Evolutionary conservation across 2,113 vertebrate genomes (phyloP), one percentile per base, ranked within the genome.

Genomic region (Xenopus laevis): DNA sequence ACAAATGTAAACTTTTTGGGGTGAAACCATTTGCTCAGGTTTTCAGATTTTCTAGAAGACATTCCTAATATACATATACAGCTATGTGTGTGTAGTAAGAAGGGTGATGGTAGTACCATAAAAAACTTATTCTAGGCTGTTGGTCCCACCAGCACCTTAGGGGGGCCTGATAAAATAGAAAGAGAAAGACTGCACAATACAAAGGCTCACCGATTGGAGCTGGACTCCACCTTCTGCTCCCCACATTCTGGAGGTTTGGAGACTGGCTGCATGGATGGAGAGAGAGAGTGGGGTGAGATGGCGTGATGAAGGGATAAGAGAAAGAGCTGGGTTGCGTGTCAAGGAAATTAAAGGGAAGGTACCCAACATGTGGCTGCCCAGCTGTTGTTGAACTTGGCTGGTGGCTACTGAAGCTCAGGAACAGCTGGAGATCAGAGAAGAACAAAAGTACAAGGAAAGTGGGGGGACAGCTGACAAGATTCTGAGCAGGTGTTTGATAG

Each of bases 161-260:
- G 33, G 33, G 8, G 33, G 33, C 33, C 33, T 40, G 33, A 40
- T 40, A 40, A 40, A 4, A 9, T 4, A 6, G 33, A 40, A 4
- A 16, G 4, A 55, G 2, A n/a, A n/a, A 55, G 9, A 16, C 8
- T 55, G 9, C 16, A 16, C 16, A 55, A 16, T n/a, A 55, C 3
- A 64, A 27, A 17, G 11, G 78, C 89, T 87, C 84, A 94, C 94
- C 82, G 83, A 30, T 85, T 78, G 74, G 79, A 63, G 52, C 81
- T 30, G 82, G 17, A 27, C 72, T 79, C 18, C 57, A 27, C 67
- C 45, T 72, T 17, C 44, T 78, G 55, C 0, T 20, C 57, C 55
- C 59, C 65, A 40, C 79, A 76, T 63, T 80, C 86, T 45, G 85
- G 82, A 45, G 86, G 77, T 63, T 86, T 91, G 0, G 45, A 69